Base-by-base conservation (phyloP, 2,888 invertebrate species). In the Andrena marginata region DNA sequence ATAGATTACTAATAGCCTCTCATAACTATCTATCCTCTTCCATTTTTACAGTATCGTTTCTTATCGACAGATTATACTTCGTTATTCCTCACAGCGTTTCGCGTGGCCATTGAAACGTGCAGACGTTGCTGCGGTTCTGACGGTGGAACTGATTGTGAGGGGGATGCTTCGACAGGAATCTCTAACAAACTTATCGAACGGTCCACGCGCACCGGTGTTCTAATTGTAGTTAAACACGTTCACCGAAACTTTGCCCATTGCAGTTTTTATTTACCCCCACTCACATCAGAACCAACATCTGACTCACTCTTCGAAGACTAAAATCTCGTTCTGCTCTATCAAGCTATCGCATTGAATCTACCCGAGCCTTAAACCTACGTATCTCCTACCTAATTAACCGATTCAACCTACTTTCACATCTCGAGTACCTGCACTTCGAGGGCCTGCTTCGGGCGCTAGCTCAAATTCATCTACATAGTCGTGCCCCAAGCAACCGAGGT, bases 331-430 rank as follows among this genome's bases (percentile, higher is more conserved):
- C 56, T 7, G 54, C 2, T 69, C 69, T 33, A 56, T 54, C 56
- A 5, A 29, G 8, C 56, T 23, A n/a, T 69, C 51, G 33, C 1
- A 7, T 20, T 42, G 26, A 56, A 56, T 26, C 56, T 20, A 35
- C 23, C 68, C 16, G 42, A 56, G 35, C 42, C 49, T 56, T 23
- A 26, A 26, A 26, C 33, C 56, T 26, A 26, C 26, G 23, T 26
- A 56, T 56, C 16, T 33, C 26, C 33, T 68, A 69, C 33, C 69
- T 69, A 56, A 69, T 69, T 69, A 69, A 69, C 69, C 69, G 20
- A 56, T 59, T 56, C 56, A 69, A 59, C 69, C 69, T 56, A 69
- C 35, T 69, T 69, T 69, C 54, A 68, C 54, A 8, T 33, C 16
- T 20, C 60, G 31, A n/a, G n/a, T n/a, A 33, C 68, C 35, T 16